phyloP scores from a whole-genome alignment of 2,888 invertebrate species.

The Dryadula phaetusa region DNA sequence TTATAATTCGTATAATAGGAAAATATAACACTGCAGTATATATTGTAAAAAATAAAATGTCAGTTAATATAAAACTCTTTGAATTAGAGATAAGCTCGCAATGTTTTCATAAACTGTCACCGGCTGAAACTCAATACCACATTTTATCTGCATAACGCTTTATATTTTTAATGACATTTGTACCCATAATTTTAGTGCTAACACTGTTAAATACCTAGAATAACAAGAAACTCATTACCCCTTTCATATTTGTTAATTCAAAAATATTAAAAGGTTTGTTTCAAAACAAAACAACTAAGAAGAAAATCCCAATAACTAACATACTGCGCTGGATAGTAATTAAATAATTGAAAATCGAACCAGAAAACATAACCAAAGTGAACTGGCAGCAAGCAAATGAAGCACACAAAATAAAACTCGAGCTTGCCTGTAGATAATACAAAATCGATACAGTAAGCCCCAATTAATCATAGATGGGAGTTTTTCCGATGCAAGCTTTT shows the following conservation, averaged over 20 bases:
- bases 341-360: constrained; percentile 29
- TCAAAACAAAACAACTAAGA: not conserved
- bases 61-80: not conserved
- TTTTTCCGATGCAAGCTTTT: constrained; percentile 48
- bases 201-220: too few relatives aligned
- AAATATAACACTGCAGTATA: not conserved
- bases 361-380: constrained; percentile 28
- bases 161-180: not conserved
- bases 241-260: not conserved
- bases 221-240: too few relatives aligned
- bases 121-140: not conserved
- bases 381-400: constrained; percentile 31
- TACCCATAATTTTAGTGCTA: not conserved
- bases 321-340: not conserved
- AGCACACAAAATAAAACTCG: constrained; percentile 44
- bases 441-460: constrained; percentile 67
- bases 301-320: not conserved
- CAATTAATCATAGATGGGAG: constrained; percentile 60
- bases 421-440: constrained; percentile 54
- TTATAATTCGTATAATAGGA: not conserved
- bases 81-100: not conserved
- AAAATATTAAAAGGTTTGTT: not conserved
- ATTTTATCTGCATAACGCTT: not conserved
- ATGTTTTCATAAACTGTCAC: not conserved
- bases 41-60: not conserved